phyloP scores from a whole-genome alignment of 1,140 invertebrate species.

The Thaumatotibia leucotreta region DNA sequence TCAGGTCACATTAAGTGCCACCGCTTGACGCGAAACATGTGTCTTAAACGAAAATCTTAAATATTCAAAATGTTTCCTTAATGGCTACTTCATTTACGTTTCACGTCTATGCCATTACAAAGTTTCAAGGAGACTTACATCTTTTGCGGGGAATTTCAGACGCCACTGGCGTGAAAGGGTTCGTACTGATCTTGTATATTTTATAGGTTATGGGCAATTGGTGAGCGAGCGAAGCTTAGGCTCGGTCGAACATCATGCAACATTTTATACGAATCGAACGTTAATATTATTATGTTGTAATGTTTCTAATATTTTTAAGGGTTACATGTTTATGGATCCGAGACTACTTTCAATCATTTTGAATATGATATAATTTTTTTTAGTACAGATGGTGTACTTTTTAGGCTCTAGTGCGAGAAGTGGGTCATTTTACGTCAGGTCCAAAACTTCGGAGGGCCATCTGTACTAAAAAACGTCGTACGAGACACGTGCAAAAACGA shows the following conservation, averaged over 20 bases:
- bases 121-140: conserved; percentile 30
- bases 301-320: not conserved
- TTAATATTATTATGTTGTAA: not conserved
- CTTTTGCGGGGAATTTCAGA: conserved; percentile 17
- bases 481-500: too few species aligned
- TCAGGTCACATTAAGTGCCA: not conserved
- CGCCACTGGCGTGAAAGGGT: conserved; percentile 28
- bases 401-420: too few species aligned
- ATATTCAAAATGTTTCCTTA: conserved; percentile 20
- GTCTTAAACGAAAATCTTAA: conserved; percentile 1
- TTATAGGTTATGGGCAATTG: conserved; percentile 4
- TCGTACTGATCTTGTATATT: conserved; percentile 4
- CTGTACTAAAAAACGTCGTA: too few species aligned
- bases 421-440: too few species aligned
- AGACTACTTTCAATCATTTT: too few species aligned
- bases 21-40: not conserved
- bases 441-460: too few species aligned
- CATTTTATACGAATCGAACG: not conserved
- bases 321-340: not conserved
- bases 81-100: conserved; percentile 24
- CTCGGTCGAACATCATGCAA: not conserved
- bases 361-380: too few species aligned
- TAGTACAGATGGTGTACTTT: too few species aligned
- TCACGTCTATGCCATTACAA: conserved; percentile 40
- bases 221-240: not conserved